Conservation (phyloP, 2,888 invertebrate species). For the Pilophorus perplexus region DNA sequence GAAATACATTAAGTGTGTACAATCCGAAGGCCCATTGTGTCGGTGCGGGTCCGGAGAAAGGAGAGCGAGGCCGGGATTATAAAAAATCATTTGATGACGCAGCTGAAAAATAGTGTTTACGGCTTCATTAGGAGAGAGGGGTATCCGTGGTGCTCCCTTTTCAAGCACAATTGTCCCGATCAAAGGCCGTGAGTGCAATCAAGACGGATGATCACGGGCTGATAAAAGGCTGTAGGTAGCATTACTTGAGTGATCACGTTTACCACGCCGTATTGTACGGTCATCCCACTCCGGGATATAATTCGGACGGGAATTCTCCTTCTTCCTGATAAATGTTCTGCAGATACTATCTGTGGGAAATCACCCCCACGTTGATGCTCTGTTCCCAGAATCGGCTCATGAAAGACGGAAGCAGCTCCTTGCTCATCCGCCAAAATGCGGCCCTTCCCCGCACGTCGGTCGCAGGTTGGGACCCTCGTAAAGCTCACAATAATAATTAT, state of each 20-base stretch:
- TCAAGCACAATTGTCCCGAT: constrained; percentile 25
- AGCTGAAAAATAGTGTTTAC: constrained; percentile 42
- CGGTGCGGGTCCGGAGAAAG: constrained; percentile 37
- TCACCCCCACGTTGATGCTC: too few species aligned
- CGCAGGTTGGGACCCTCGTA: too few species aligned
- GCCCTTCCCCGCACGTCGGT: too few species aligned
- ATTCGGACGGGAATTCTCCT: too few species aligned
- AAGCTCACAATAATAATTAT: too few species aligned
- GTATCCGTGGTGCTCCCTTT: constrained; percentile 16
- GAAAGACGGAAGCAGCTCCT: too few species aligned
- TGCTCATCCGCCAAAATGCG: too few species aligned
- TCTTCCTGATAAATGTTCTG: too few species aligned
- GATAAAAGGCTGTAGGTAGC: constrained; percentile 8
- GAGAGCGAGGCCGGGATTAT: constrained; percentile 32
- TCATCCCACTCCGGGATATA: not conserved
- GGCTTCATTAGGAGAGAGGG: constrained; percentile 42
- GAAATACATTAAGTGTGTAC: constrained; percentile 37
- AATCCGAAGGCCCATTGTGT: constrained; percentile 20
- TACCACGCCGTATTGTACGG: not conserved
- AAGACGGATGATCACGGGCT: constrained; percentile 14
- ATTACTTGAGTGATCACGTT: not conserved
- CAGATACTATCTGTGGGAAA: too few species aligned
- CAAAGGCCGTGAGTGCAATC: constrained; percentile 29
- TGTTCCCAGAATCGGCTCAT: too few species aligned
- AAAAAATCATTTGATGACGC: constrained; percentile 44